Conservation (phyloP, 2,888 invertebrate genomes). For the Tribolium freemani region DNA sequence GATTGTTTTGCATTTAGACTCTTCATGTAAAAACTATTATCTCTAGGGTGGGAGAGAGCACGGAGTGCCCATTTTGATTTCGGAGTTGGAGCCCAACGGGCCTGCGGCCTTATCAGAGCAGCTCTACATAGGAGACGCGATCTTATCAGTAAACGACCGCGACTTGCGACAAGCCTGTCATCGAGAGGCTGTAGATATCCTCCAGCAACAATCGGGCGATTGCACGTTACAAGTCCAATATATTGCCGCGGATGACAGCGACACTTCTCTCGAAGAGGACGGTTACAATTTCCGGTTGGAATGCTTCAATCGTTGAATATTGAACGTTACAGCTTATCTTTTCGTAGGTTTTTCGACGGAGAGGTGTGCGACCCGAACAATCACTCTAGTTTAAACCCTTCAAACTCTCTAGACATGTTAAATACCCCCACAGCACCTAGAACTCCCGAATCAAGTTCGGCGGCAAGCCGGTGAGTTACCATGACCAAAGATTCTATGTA, state of each 20-base stretch:
- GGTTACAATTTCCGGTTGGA: conserved; percentile 70
- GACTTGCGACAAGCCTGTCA: conserved; percentile 85
- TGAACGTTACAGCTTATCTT: neutral
- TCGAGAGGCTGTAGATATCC: conserved; percentile 83
- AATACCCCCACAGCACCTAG: conserved; percentile 77
- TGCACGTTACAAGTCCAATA: conserved; percentile 84
- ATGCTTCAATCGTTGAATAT: conserved; percentile 15
- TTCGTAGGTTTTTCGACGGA: conserved; percentile 67
- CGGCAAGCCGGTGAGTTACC: conserved; percentile 66
- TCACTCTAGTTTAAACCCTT: conserved; percentile 59
- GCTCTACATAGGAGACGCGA: conserved; percentile 87
- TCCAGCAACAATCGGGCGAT: conserved; percentile 84
- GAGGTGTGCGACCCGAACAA: conserved; percentile 66
- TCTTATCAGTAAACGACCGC: conserved; percentile 83
- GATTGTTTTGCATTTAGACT: no score
- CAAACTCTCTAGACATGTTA: conserved; percentile 69
- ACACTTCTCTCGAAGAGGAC: conserved; percentile 75
- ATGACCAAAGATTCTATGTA: conserved; percentile 24
- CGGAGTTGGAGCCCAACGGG: conserved; percentile 84
- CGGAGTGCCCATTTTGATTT: conserved; percentile 88
- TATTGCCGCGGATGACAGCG: conserved; percentile 79
- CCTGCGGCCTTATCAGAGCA: conserved; percentile 82
- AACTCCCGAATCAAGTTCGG: conserved; percentile 71
- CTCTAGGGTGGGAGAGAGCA: conserved; percentile 86
- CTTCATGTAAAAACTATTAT: conserved; percentile 36